Conservation (phyloP, 30 jellyfish, hydroid and myxozoan genomes). For the Pelagia noctiluca region DNA sequence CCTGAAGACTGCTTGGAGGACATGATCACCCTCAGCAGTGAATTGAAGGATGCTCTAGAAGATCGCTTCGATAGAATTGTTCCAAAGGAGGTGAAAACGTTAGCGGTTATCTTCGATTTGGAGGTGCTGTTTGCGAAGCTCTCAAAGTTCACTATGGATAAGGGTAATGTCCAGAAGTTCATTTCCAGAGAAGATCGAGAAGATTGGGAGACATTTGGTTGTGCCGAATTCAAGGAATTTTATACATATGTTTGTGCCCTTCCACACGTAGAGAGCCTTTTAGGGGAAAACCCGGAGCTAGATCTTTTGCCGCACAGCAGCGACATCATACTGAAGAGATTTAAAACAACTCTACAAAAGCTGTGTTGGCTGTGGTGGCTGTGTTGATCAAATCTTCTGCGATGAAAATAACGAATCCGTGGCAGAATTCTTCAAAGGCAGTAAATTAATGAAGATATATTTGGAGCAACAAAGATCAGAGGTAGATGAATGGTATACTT, state of each 20-base stretch:
- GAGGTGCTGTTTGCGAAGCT: no score
- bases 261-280: constrained; percentile 12
- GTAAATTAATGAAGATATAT: no score
- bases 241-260: neutral
- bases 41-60: neutral
- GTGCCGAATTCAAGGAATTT: constrained; percentile 2
- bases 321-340: neutral
- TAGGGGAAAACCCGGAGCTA: neutral
- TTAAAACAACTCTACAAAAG: neutral
- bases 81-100: no score
- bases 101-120: no score
- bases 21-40: neutral
- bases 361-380: constrained; percentile 36
- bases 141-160: neutral
- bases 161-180: neutral
- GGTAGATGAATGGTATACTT: no score
- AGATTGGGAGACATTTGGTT: constrained; percentile 30
- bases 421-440: no score
- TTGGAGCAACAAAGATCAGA: no score
- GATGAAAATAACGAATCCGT: no score
- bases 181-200: neutral
- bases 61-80: neutral
- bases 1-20: constrained; percentile 38
- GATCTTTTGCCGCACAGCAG: constrained; percentile 18
- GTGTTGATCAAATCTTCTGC: no score